Conservation (phyloP, 2,797 vertebrate species). For the Tauraco hartlaubi region DNA sequence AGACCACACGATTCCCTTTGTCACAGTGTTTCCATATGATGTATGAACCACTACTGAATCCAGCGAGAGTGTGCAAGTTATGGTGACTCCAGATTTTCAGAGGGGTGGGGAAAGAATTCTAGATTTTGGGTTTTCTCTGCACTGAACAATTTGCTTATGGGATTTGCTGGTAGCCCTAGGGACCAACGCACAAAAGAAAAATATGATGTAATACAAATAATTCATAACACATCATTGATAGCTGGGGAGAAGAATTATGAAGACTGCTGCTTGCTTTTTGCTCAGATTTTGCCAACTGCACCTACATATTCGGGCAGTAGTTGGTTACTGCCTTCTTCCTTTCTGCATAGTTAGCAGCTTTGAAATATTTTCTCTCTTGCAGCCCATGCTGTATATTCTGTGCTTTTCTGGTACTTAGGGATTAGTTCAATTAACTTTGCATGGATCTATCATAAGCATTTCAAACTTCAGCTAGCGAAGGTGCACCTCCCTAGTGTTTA, state of each 20-base stretch:
- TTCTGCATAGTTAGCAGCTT: neutral
- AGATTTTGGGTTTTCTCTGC: neutral
- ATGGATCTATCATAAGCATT: neutral
- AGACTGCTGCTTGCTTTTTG: neutral
- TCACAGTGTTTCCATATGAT: neutral
- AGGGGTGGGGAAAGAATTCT: neutral
- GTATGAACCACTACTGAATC: neutral
- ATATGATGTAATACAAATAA: neutral
- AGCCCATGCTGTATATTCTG: neutral
- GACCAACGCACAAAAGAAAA: neutral
- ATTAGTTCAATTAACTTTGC: neutral
- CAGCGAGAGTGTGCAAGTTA: neutral
- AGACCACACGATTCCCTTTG: neutral
- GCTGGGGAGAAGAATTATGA: neutral
- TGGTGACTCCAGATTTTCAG: neutral
- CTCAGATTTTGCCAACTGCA: neutral
- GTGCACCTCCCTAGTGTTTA: neutral
- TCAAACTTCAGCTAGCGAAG: neutral
- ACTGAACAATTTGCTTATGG: neutral
- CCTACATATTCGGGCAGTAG: neutral
- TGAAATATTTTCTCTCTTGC: neutral
- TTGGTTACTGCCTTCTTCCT: neutral
- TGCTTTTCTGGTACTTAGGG: neutral
- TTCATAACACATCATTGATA: neutral
- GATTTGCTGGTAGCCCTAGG: neutral